A percentile compares a stretch with the other conserved stretches of the same genome.
Evolutionary conservation across 2,113 vertebrate species (phyloP).

Genomic region (Trogon melanurus): DNA sequence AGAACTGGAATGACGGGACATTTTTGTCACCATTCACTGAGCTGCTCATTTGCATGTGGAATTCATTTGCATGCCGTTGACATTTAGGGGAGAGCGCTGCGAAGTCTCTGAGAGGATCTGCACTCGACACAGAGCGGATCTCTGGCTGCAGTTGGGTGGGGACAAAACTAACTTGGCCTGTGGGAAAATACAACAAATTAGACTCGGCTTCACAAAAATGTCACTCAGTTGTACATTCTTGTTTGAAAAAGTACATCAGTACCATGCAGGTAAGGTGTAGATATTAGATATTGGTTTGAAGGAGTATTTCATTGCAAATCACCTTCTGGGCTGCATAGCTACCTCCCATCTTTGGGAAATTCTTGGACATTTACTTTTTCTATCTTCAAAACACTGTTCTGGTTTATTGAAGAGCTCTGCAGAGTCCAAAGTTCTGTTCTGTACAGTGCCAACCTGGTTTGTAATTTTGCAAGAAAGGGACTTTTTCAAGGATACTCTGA

Average conservation of each 20-base stretch:
- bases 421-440: background rate
- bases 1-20: conserved; percentile 30
- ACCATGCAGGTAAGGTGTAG: background rate
- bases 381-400: background rate
- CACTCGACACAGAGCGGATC: conserved; percentile 7
- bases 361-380: background rate
- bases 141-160: conserved; percentile 35
- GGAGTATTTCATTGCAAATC: background rate
- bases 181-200: conserved; percentile 37
- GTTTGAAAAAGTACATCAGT: conserved; percentile 8
- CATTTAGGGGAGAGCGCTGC: background rate
- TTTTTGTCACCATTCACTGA: conserved; percentile 11
- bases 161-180: conserved; percentile 41
- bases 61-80: conserved; percentile 59
- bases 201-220: conserved; percentile 37
- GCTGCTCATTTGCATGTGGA: conserved; percentile 66
- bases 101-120: conserved; percentile 27
- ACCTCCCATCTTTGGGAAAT: background rate
- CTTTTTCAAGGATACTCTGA: background rate
- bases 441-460: background rate
- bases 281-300: background rate
- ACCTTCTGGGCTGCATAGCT: background rate
- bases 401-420: background rate
- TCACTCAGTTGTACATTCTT: background rate
- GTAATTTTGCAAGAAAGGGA: background rate